Base-by-base conservation (phyloP, 2,888 invertebrate genomes). In the Napeogenes inachia region DNA sequence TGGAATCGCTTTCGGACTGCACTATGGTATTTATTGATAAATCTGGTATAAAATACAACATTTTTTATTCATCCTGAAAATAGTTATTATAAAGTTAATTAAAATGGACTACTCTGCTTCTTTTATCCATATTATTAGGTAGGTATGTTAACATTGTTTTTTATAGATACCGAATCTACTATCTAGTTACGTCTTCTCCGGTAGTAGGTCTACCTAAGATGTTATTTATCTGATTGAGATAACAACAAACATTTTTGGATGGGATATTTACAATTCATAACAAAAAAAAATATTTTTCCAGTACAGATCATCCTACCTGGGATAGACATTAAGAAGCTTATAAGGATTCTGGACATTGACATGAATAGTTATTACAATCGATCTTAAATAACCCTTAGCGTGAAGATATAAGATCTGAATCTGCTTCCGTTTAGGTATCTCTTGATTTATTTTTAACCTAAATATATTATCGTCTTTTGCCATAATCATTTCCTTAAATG, bases 251-350 rank as follows among this genome's bases (percentile, higher is more conserved):
- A 42, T 59, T 59, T 56, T 53, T 57, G 45, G 56, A 38, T 60
- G 60, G 50, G 60, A 61, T 61, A 57, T 60, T 54, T 53, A 53
- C 46, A 60, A 60, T 30, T 38, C 53, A 62, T 35, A 32, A 56
- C 30, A 4, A 54, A 55, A 57, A 59, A 56, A 35, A 62, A 30
- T 59, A 62, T 60, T 57, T 67, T 62, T 53, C 53, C 64, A 55
- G 33, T 64, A 62, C 58, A 61, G 67, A 56, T 78, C 75, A 82
- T 82, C 84, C 77, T 72, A 66, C 73, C 66, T 59, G 62, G 66
- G 70, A 78, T 73, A 68, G 83, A 84, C 82, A 75, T 62, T 85
- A 82, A 85, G 80, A 78, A 71, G 78, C 56, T 64, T 69, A 72
- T 65, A 65, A 60, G 60, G 68, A 68, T 68, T 68, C 67, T 56